A percentile compares a stretch with the other conserved stretches of the same genome.
Conservation (phyloP, 2,113 vertebrate genomes). For the Myotis yumanensis region DNA sequence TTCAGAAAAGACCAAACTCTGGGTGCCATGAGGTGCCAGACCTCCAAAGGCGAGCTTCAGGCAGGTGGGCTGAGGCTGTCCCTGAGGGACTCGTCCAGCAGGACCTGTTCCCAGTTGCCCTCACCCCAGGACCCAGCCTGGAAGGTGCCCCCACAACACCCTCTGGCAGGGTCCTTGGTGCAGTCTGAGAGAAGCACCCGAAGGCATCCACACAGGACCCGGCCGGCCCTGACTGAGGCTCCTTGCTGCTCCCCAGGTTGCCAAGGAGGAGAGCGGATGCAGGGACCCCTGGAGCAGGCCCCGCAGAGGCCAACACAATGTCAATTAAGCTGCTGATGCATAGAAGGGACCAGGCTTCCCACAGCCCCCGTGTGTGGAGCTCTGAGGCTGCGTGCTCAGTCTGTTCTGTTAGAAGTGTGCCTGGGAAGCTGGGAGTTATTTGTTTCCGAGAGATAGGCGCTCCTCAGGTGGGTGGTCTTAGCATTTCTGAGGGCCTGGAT, state of each 20-base stretch:
- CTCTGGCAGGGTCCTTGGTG: background rate
- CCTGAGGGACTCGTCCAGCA: background rate
- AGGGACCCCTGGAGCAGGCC: conserved; percentile 23
- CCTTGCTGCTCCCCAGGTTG: conserved; percentile 12
- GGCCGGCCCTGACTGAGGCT: background rate
- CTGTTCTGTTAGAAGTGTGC: conserved; percentile 48
- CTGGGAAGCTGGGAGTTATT: conserved; percentile 65
- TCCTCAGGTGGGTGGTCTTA: conserved; percentile 78
- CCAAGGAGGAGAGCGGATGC: background rate
- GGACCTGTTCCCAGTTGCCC: background rate
- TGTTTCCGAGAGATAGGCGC: conserved; percentile 71
- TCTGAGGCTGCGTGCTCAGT: conserved; percentile 45
- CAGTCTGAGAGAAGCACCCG: background rate
- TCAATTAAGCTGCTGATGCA: conserved; percentile 48
- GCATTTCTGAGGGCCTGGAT: conserved; percentile 68
- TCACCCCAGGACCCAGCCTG: background rate
- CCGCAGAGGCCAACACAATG: background rate
- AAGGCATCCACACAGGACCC: background rate
- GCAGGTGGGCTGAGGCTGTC: background rate
- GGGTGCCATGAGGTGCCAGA: background rate
- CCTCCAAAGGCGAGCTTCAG: background rate
- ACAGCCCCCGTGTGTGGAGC: background rate
- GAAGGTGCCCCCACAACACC: background rate
- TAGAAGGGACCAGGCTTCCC: conserved; percentile 23
- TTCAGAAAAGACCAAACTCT: conserved; percentile 28